Base-by-base conservation (phyloP, 2,888 invertebrate species). In the Mythimna impura region DNA sequence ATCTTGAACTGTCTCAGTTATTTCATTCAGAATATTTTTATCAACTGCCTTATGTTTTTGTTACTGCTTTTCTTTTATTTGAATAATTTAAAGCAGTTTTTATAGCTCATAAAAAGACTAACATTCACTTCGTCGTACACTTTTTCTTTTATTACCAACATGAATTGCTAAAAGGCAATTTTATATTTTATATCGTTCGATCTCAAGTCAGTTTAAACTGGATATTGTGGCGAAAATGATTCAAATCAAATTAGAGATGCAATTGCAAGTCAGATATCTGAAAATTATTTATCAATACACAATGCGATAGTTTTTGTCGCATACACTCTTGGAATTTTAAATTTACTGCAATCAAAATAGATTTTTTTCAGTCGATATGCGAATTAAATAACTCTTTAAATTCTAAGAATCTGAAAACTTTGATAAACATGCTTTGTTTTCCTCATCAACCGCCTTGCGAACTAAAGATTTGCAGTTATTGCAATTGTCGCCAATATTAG, bases 51-150 rank as follows among this genome's bases (percentile, higher is more conserved):
- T 52, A n/a, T 63, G 22, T 83, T 83, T 76, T 82, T 79, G 6
- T 58, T 40, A 3, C 14, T 34, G 1, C 25, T 34, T 62, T 63
- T 69, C 68, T 40, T 80, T 50, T 65, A 73, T 71, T 73, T 75
- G 30, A 61, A 60, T 71, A 70, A 77, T 75, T 70, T 71, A 66
- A 68, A 69, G 1, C 50, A 60, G 76, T 86, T 86, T 83, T 83
- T 83, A 40, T 57, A n/a, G 25, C 47, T 52, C 34, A 34, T 54
- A 83, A 83, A 83, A 81, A 74, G 55, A 54, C 17, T 20, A 34
- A 70, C 84, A 66, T 67, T 80, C 83, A 69, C 74, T 74, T 66
- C 14, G 40, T 58, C 62, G 47, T 54, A 34, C 52, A 66, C 47
- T 67, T 60, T 73, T 76, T 77, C 7, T 36, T 73, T 47, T 63